These are phyloP conservation scores for Typhlichthys eigenmanni DNA, from an alignment of 2,797 vertebrate species.

Conservation along the genomic window DNA sequence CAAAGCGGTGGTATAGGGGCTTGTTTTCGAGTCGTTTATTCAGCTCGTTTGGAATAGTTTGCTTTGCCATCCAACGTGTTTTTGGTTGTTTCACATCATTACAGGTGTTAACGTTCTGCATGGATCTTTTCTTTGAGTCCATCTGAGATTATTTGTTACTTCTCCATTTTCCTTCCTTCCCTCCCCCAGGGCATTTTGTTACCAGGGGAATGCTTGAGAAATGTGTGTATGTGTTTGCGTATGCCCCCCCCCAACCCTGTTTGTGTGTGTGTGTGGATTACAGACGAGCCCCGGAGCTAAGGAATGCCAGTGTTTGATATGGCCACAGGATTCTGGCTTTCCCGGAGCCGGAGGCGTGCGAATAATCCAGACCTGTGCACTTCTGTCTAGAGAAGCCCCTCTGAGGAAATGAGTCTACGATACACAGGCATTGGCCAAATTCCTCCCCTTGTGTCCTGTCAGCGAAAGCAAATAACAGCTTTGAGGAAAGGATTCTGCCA, in stretches of 20 bases:
- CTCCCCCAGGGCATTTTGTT: slow-evolving; percentile 18
- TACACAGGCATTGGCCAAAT: slow-evolving; percentile 67
- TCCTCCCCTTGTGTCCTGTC: slow-evolving; percentile 69
- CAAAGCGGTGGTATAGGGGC: slow-evolving; percentile 17
- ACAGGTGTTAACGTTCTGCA: slow-evolving; percentile 15
- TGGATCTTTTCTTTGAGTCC: not conserved
- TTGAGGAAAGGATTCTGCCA: slow-evolving; percentile 57
- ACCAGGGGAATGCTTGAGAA: slow-evolving; percentile 26
- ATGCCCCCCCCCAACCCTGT: not conserved
- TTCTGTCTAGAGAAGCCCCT: slow-evolving; percentile 59
- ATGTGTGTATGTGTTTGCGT: slow-evolving; percentile 2
- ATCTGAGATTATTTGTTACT: slow-evolving; percentile 7
- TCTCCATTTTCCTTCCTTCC: slow-evolving; percentile 12
- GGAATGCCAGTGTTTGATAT: slow-evolving; percentile 51
- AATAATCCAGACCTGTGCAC: slow-evolving; percentile 54
- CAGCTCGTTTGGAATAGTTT: slow-evolving; percentile 34
- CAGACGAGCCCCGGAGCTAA: slow-evolving; percentile 22
- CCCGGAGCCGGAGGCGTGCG: slow-evolving; percentile 33
- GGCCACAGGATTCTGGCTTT: slow-evolving; percentile 50
- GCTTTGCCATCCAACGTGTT: slow-evolving; percentile 20
- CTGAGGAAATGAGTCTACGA: slow-evolving; percentile 65
- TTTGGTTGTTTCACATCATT: slow-evolving; percentile 22
- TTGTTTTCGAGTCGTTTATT: slow-evolving; percentile 19
- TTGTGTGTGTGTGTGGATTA: not conserved
- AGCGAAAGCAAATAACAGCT: slow-evolving; percentile 69